phyloP scores from a whole-genome alignment of 2,113 vertebrate species.

The Marmota flaviventris region DNA sequence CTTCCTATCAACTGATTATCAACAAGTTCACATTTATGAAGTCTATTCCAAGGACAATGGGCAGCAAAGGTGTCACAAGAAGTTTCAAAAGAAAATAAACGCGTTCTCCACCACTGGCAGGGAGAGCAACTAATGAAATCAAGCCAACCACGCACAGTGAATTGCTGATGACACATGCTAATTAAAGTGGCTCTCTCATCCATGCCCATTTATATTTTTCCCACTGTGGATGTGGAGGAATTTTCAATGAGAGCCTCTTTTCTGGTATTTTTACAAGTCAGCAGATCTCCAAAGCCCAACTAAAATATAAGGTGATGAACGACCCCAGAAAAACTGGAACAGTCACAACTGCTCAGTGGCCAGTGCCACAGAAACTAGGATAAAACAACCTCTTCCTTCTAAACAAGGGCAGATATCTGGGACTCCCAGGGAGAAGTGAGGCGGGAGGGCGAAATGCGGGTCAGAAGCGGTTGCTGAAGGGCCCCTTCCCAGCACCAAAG shows the following conservation, averaged over 20 bases:
- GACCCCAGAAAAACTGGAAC: not conserved
- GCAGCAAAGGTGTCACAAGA: not conserved
- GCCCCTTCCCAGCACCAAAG: not conserved
- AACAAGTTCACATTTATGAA: constrained; percentile 58
- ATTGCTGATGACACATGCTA: constrained; percentile 21
- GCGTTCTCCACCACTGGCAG: not conserved
- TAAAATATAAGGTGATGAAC: constrained; percentile 35
- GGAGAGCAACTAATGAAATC: not conserved
- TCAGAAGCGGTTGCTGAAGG: not conserved
- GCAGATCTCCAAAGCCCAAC: constrained; percentile 51
- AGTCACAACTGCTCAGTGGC: not conserved
- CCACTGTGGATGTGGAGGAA: constrained; percentile 50
- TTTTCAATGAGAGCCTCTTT: constrained; percentile 55
- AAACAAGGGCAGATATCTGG: not conserved
- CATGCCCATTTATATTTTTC: constrained; percentile 16
- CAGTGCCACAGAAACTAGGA: not conserved
- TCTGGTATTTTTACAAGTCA: constrained; percentile 54
- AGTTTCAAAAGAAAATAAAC: constrained; percentile 64
- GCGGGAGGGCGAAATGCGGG: not conserved
- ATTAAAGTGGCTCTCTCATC: constrained; percentile 54
- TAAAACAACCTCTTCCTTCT: not conserved
- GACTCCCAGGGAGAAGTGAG: not conserved
- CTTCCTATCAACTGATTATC: not conserved
- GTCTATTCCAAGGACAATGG: constrained; percentile 48
- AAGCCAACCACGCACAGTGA: constrained; percentile 1